phyloP scores from a whole-genome alignment of 1,140 invertebrate genomes.

The Sinonovacula constricta region DNA sequence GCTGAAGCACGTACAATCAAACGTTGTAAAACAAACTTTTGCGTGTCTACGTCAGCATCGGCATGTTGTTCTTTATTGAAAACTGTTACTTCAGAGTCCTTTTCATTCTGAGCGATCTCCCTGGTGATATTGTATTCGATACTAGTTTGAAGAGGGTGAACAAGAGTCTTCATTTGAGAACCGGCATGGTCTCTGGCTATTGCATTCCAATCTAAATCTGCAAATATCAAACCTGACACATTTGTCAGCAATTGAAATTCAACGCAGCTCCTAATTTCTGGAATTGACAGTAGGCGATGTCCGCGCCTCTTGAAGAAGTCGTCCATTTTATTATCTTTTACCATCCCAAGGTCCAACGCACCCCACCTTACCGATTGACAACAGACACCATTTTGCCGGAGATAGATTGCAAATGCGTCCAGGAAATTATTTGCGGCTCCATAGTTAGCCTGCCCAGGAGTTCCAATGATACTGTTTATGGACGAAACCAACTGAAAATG shows the following conservation, averaged over 20 bases:
- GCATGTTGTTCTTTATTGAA: not conserved
- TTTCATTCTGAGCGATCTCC: not conserved
- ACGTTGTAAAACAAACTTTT: not conserved
- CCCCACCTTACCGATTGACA: conserved; percentile 63
- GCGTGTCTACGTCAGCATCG: not conserved
- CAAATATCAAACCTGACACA: not conserved
- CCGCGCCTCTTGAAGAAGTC: not conserved
- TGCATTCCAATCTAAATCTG: conserved; percentile 13
- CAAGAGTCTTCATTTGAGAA: not conserved
- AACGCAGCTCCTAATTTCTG: conserved; percentile 7
- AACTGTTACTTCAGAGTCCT: too few relatives aligned
- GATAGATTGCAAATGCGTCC: conserved; percentile 57
- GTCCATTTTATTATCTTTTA: not conserved
- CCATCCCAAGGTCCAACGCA: conserved; percentile 50
- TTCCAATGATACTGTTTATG: conserved; percentile 53
- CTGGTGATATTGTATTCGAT: not conserved
- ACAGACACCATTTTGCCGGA: conserved; percentile 30
- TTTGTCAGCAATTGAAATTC: not conserved
- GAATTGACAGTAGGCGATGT: not conserved
- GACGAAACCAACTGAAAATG: conserved; percentile 62
- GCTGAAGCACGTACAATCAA: not conserved
- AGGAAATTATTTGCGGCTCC: conserved; percentile 63
- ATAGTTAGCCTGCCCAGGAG: conserved; percentile 60
- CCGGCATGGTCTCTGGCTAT: not conserved
- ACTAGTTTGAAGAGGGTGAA: not conserved